phyloP scores from a whole-genome alignment of 1,140 invertebrate species.

The Notospermus geniculatus region DNA sequence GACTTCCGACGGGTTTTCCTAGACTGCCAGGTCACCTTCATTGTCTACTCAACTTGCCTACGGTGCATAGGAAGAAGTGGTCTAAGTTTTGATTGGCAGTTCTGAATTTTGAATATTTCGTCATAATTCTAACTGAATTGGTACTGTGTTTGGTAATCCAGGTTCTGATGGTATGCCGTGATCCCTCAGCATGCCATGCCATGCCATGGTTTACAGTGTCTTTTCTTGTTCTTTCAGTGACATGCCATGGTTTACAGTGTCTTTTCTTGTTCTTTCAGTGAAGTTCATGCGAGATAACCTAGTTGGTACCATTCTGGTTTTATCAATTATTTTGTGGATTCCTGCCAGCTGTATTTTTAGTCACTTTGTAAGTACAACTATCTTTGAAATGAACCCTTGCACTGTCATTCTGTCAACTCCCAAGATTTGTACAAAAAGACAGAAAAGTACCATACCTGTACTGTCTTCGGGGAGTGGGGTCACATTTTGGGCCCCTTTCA shows the following conservation, averaged over 20 bases:
- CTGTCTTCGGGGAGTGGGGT: neutral
- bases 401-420: neutral
- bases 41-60: too few species aligned
- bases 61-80: too few species aligned
- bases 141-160: neutral
- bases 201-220: too few species aligned
- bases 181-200: too few species aligned
- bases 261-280: slow-evolving; percentile 52
- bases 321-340: slow-evolving; percentile 89
- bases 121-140: neutral
- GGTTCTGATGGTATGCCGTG: too few species aligned
- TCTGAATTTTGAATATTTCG: neutral
- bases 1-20: too few species aligned
- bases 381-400: too few species aligned
- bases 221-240: slow-evolving; percentile 29
- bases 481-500: neutral
- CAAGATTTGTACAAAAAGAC: neutral
- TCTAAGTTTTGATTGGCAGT: neutral
- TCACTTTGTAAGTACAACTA: slow-evolving; percentile 29
- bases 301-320: slow-evolving; percentile 83
- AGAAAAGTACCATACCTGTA: neutral
- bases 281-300: slow-evolving; percentile 84
- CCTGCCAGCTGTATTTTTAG: slow-evolving; percentile 61
- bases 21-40: too few species aligned
- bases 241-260: too few species aligned